Conservation (phyloP, 2,113 vertebrate species). For the Electrona antarctica region DNA sequence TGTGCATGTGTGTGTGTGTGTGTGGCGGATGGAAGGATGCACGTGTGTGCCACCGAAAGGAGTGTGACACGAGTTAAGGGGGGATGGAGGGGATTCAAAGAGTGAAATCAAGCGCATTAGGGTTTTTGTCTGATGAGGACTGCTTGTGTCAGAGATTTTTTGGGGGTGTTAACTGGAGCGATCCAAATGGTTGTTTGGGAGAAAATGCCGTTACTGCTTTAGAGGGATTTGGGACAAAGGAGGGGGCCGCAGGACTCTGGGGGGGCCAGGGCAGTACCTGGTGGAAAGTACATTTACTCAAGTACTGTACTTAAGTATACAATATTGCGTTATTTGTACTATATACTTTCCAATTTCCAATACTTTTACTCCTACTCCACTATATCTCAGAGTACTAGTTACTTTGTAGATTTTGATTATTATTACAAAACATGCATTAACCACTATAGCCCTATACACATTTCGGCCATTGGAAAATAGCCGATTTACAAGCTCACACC, state of each 20-base stretch:
- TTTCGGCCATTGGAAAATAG: no score
- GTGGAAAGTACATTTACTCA: conserved; percentile 14
- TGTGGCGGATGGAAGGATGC: neutral
- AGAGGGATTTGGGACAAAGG: conserved; percentile 68
- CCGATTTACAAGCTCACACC: no score
- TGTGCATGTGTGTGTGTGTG: neutral
- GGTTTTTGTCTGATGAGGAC: conserved; percentile 16
- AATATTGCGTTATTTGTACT: no score
- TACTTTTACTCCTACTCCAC: no score
- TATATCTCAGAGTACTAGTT: no score
- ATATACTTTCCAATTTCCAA: no score
- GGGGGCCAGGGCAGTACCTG: conserved; percentile 36
- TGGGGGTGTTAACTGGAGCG: conserved; percentile 63
- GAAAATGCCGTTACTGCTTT: conserved; percentile 57
- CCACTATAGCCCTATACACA: no score
- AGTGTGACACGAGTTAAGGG: neutral
- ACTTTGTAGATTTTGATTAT: no score
- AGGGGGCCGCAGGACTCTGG: conserved; percentile 37
- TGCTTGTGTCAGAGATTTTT: conserved; percentile 38
- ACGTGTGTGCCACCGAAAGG: neutral
- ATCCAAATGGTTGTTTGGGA: conserved; percentile 63
- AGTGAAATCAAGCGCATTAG: neutral
- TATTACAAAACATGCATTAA: no score
- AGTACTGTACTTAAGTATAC: no score
- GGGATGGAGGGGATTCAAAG: neutral